Evolutionary conservation across 2,888 invertebrate species (phyloP).

Genomic region (Crematogaster levior): DNA sequence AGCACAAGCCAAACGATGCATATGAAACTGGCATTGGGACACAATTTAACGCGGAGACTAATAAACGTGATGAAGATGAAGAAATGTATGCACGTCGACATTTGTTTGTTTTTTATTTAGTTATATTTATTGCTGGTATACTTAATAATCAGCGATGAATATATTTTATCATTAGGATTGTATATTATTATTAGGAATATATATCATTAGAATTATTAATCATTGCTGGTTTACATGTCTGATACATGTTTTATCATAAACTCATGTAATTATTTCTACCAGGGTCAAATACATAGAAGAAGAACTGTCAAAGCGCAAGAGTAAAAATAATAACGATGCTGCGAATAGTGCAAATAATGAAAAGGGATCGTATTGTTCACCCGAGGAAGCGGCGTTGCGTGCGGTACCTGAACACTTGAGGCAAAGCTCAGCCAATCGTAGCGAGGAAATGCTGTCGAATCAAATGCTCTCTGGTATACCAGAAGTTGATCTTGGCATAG

Average conservation of each 20-base stretch:
- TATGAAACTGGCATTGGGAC: slow-evolving; percentile 98
- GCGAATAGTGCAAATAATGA: slow-evolving; percentile 83
- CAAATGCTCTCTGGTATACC: slow-evolving; percentile 99
- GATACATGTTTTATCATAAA: neutral
- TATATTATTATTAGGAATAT: too few relatives aligned
- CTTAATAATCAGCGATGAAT: neutral
- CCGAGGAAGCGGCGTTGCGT: slow-evolving; percentile 95
- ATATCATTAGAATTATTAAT: neutral
- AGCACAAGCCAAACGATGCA: slow-evolving; percentile 94
- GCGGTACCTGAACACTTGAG: slow-evolving; percentile 96
- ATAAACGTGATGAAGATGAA: slow-evolving; percentile 98
- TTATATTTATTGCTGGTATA: neutral
- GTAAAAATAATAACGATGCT: slow-evolving; percentile 86
- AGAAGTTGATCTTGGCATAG: slow-evolving; percentile 99
- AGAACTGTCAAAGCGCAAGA: slow-evolving; percentile 94
- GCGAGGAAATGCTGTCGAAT: slow-evolving; percentile 99
- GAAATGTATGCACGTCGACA: slow-evolving; percentile 92
- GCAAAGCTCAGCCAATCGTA: slow-evolving; percentile 94
- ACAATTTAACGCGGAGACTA: slow-evolving; percentile 99
- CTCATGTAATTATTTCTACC: slow-evolving; percentile 1
- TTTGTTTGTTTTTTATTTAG: neutral
- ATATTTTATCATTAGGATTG: neutral
- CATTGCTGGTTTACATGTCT: neutral
- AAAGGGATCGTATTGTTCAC: slow-evolving; percentile 90
- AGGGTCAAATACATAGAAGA: slow-evolving; percentile 95